phyloP scores from a whole-genome alignment of 2,113 vertebrate genomes.

The Melanerpes aurifrons region DNA sequence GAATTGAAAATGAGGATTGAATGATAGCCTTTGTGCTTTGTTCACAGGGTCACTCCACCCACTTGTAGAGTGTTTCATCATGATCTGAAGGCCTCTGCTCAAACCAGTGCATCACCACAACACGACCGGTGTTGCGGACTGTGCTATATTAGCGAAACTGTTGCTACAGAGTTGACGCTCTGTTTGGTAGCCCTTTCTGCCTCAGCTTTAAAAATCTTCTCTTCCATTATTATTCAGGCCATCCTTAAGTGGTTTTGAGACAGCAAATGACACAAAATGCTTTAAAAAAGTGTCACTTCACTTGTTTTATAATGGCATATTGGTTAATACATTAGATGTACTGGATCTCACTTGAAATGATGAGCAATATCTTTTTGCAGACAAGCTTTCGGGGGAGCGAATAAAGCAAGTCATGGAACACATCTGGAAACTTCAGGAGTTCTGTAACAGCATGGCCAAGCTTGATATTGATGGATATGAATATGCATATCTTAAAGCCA shows the following conservation, averaged over 20 bases:
- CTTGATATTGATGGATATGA: constrained; percentile 96
- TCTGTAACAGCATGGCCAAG: constrained; percentile 97
- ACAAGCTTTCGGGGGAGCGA: constrained; percentile 93
- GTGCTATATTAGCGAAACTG: not conserved
- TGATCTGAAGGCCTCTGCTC: not conserved
- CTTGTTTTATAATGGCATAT: not conserved
- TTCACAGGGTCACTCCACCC: not conserved
- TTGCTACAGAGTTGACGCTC: not conserved
- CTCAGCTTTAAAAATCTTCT: not conserved
- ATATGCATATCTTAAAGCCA: constrained; percentile 98
- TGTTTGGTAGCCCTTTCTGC: not conserved
- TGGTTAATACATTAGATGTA: not conserved
- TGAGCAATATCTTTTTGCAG: constrained; percentile 75
- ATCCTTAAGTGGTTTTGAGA: not conserved
- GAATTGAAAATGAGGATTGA: not conserved
- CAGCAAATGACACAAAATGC: not conserved
- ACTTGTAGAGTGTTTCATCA: not conserved
- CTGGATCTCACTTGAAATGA: constrained; percentile 12
- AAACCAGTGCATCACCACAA: not conserved
- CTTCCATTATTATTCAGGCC: not conserved
- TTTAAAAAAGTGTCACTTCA: not conserved
- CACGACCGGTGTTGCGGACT: not conserved
- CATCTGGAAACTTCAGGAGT: constrained; percentile 99
- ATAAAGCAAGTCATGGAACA: constrained; percentile 99
- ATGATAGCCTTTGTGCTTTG: not conserved